Conservation (phyloP, 2,888 invertebrate genomes). For the Erebia aethiops region DNA sequence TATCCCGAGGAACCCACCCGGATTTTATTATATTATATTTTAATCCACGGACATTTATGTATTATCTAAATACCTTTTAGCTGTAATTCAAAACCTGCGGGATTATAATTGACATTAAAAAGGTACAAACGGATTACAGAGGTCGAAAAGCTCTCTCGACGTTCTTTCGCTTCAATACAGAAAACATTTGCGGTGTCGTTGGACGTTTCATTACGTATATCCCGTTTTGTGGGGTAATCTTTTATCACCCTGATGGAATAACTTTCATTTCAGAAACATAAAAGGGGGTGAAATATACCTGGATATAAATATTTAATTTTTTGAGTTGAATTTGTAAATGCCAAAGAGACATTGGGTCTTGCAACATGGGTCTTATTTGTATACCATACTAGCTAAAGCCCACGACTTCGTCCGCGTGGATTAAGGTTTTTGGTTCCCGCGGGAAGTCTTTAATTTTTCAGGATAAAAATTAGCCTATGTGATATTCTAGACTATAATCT, state of each 20-base stretch:
- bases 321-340: too few relatives aligned
- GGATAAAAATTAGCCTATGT: too few relatives aligned
- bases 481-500: too few relatives aligned
- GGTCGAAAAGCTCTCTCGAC: not conserved
- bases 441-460: too few relatives aligned
- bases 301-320: not conserved
- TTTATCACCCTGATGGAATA: conserved; percentile 3
- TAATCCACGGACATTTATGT: not conserved
- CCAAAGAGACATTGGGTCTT: too few relatives aligned
- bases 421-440: too few relatives aligned
- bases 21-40: too few relatives aligned
- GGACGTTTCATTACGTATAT: conserved; percentile 12
- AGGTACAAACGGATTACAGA: conserved; percentile 11
- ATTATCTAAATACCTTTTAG: not conserved
- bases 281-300: not conserved
- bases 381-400: too few relatives aligned
- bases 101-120: conserved; percentile 14
- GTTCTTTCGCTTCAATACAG: conserved; percentile 4
- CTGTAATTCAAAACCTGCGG: conserved; percentile 17
- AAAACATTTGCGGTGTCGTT: conserved; percentile 17
- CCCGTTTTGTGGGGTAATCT: not conserved
- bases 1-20: too few relatives aligned
- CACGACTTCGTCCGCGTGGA: too few relatives aligned
- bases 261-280: not conserved
- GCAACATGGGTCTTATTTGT: too few relatives aligned